A percentile compares a stretch with the other conserved stretches of the same genome.
phyloP scores from a whole-genome alignment of 2,888 invertebrate species.

The Monopis laevigella region DNA sequence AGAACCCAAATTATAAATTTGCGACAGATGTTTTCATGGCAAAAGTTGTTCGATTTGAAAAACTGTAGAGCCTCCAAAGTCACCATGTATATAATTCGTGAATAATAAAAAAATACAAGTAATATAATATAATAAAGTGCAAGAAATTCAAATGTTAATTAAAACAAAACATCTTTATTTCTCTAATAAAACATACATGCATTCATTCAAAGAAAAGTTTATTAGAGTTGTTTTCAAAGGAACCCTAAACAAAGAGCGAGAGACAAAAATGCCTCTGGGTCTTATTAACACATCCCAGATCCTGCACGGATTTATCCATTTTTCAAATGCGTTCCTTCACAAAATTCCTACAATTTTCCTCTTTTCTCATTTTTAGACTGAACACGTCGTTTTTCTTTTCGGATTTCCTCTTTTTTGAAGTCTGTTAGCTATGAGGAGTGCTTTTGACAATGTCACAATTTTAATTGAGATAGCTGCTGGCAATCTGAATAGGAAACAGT shows the following conservation, averaged over 20 bases:
- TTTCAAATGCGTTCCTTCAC: slow-evolving; percentile 20
- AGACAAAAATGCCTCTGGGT: slow-evolving; percentile 21
- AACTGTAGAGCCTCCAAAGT: not conserved
- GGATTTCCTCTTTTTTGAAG: slow-evolving; percentile 4
- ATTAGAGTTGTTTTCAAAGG: not conserved
- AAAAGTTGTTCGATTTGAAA: not conserved
- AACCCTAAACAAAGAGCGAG: slow-evolving; percentile 12
- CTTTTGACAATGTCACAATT: too few species aligned
- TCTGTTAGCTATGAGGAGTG: slow-evolving; percentile 4
- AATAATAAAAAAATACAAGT: too few species aligned
- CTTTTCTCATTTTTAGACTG: slow-evolving; percentile 3
- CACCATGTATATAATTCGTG: not conserved
- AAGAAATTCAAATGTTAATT: too few species aligned
- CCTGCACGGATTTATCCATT: slow-evolving; percentile 24
- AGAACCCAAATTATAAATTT: not conserved
- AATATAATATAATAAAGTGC: too few species aligned
- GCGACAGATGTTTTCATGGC: not conserved
- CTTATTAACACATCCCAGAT: slow-evolving; percentile 27
- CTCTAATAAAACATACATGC: too few species aligned
- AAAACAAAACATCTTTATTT: too few species aligned
- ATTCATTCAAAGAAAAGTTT: too few species aligned
- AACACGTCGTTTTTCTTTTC: slow-evolving; percentile 9
- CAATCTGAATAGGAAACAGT: too few species aligned
- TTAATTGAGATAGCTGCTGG: too few species aligned
- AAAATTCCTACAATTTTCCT: not conserved